A percentile compares a stretch with the other conserved stretches of the same genome.
Conservation (phyloP, 2,113 vertebrate species). For the Lagopus muta region DNA sequence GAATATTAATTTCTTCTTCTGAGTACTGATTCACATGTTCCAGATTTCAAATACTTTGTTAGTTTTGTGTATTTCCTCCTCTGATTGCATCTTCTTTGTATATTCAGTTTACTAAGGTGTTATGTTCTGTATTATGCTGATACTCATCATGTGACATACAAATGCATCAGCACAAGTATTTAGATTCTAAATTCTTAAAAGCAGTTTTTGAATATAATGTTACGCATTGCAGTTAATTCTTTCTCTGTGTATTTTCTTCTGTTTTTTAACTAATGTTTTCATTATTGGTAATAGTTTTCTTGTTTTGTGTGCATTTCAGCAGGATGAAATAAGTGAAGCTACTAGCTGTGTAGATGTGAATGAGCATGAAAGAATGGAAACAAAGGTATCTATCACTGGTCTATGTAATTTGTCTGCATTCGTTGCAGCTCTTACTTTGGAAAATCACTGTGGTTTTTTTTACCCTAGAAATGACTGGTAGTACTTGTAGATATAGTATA, state of each 20-base stretch:
- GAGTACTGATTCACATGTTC: background rate
- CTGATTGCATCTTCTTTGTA: background rate
- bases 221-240: background rate
- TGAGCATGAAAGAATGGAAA: slow-evolving; percentile 81
- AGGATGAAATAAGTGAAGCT: slow-evolving; percentile 82
- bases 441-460: background rate
- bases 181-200: background rate
- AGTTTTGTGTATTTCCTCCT: background rate
- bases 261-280: background rate
- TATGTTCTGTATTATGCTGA: background rate
- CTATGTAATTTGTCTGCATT: background rate
- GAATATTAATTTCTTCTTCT: background rate
- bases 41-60: background rate
- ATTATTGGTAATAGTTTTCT: background rate
- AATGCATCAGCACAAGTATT: background rate
- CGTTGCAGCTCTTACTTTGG: background rate
- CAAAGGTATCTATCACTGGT: slow-evolving; percentile 71
- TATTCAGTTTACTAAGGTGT: background rate
- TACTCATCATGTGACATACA: rapidly evolving
- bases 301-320: slow-evolving; percentile 49
- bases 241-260: background rate
- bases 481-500: background rate
- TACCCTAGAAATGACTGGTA: background rate
- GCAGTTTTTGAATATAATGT: background rate
- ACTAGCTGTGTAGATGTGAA: slow-evolving; percentile 80